Base-by-base conservation (phyloP, 1,140 invertebrate genomes). In the Drosophila pallidifrons region DNA sequence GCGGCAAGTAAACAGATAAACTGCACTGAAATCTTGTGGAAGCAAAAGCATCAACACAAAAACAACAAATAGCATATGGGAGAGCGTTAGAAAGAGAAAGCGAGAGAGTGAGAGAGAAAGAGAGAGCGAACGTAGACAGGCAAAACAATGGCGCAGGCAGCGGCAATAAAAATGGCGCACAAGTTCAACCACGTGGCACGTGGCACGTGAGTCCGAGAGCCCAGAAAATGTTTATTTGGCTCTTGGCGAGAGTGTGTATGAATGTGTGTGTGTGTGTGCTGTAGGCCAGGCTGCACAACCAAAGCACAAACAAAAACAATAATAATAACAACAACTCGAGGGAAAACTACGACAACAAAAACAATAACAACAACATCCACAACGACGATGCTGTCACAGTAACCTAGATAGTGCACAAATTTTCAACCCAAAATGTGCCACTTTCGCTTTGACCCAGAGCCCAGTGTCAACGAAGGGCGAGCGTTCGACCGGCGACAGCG, bases 371-470 rank as follows among this genome's bases (percentile, higher is more conserved):
- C 41, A 7, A 13, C 41, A 65, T 68, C 65, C 58, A 82, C 80
- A 10, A 11, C 54, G 15, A 38, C 35, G 35, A 38, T 10, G 75
- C 81, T 89, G 85, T 85, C 85, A 89, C 85, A 89, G 85, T 89
- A 89, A 89, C 85, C 85, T 79, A 89, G 85, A 90, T 89, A 89
- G 65, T 81, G 79, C 86, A 89, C 86, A 89, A 89, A 89, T 81
- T 89, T 25, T 89, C 75, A 61, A 81, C 75, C 85, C 77, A 85
- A 89, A 89, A 81, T 89, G 86, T 89, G 85, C 85, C 85, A 89
- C 85, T 89, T 89, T 89, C 85, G 85, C 75, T 89, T 89, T 89
- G 85, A 88, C 85, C 85, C 83, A 88, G 83, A 86, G 82, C 75
- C 30, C 75, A 46, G 65, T 79, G 72, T 76, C 82, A 82, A 82